Evolutionary conservation across 2,797 vertebrate genomes (phyloP), one percentile per base, ranked within the genome.

Genomic region (Aselliscus stoliczkanus): DNA sequence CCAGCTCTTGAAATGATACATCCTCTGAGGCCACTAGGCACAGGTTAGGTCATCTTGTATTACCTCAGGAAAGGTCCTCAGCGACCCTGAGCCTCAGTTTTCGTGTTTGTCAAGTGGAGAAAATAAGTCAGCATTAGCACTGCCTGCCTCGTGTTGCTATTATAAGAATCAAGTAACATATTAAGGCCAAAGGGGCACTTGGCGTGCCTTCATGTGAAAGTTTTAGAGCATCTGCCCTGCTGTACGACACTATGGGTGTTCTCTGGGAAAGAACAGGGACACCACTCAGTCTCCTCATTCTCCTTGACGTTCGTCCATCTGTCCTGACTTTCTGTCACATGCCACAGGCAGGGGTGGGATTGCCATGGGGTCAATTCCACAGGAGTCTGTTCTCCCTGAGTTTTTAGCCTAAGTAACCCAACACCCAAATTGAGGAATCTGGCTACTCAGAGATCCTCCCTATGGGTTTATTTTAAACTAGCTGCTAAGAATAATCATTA

Each of bases 161-260:
- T 25, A 5, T 0, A 7, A 60, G 47, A 93, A 5, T 58, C 47
- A 34, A 2, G 15, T 2, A 37, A 11, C 1, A 7, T 20, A 2
- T 29, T 0, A 64, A 75, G 56, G 77, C 2, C 21, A n/a, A 5
- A 52, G 31, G 8, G 14, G 44, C 67, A 20, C 34, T 8, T 37
- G 11, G 52, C 15, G 23, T 70, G 14, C 31, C 75, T 62, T 39
- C 58, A 1, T 0, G 4, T 4, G 37, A 47, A 58, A 2, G 37
- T 10, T 27, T 7, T 1, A 8, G 25, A 9, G 29, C 12, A 0
- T 15, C 8, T 4, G 11, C 4, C 25, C 0, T 8, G 39, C 21
- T 52, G 70, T 20, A 37, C 47, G 54, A 29, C 1, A 6, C 60
- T 1, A 29, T 9, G 29, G 42, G 34, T 8, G 23, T 6, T 11